A percentile compares a stretch with the other conserved stretches of the same genome.
These are phyloP conservation scores for Dendrocincla tyrannina DNA, from an alignment of 2,797 vertebrate genomes.

Conservation along the genomic window DNA sequence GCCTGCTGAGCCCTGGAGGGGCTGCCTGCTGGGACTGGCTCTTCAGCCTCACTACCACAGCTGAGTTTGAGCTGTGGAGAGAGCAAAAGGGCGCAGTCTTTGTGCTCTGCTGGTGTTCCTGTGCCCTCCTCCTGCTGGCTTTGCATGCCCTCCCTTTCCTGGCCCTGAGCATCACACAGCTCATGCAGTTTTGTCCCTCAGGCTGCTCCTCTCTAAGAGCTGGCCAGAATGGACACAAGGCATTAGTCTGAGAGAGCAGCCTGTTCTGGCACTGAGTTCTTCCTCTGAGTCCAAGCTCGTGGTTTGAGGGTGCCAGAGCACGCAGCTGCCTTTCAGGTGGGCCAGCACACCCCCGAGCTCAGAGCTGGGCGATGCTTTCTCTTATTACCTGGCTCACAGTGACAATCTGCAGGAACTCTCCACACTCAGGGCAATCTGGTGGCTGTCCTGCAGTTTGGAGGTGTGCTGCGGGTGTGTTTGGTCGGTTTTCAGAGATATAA, in stretches of 20 bases:
- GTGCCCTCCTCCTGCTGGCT: neutral
- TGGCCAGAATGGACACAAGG: neutral
- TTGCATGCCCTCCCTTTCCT: rapidly evolving
- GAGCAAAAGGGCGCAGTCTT: neutral
- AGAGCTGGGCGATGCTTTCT: neutral
- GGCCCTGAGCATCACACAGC: neutral
- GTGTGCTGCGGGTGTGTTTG: neutral
- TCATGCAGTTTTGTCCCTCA: neutral
- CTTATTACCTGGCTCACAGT: neutral
- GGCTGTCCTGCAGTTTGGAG: neutral
- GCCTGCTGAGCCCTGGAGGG: neutral
- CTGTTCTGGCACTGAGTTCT: neutral
- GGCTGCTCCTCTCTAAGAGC: neutral
- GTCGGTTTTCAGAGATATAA: neutral
- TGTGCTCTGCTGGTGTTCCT: neutral
- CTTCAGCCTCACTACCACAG: neutral
- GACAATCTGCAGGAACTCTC: neutral
- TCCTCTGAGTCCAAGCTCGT: neutral
- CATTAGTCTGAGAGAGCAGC: neutral
- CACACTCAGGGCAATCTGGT: neutral
- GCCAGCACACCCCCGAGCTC: neutral
- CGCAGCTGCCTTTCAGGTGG: neutral
- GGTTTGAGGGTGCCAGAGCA: rapidly evolving
- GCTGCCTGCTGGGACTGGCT: neutral
- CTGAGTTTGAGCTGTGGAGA: neutral